phyloP scores from a whole-genome alignment of 1,140 invertebrate genomes.

The Eriosoma lanigerum region DNA sequence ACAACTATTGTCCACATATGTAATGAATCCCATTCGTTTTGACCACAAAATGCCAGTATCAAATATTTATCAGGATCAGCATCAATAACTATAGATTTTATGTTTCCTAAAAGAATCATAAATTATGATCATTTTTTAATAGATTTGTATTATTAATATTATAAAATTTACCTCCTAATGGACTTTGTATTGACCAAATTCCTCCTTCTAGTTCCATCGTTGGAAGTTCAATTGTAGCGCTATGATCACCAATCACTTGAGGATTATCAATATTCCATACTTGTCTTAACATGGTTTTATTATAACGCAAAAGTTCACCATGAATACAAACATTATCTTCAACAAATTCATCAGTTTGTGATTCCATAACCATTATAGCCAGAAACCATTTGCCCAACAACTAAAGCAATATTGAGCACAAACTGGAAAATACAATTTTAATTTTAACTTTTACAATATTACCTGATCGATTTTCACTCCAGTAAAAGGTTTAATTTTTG shows the following conservation, averaged over 20 bases:
- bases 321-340: conserved; percentile 54
- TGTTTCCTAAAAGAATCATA: conserved; percentile 49
- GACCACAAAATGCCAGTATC: conserved; percentile 54
- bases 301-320: conserved; percentile 53
- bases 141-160: not conserved
- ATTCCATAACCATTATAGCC: conserved; percentile 54
- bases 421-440: not conserved
- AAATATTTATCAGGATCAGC: conserved; percentile 52
- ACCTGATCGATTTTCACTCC: conserved; percentile 8
- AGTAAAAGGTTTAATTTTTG: conserved; percentile 30
- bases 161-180: conserved; percentile 53
- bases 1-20: conserved; percentile 55
- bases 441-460: not conserved
- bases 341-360: conserved; percentile 53
- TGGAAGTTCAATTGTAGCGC: conserved; percentile 53
- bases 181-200: conserved; percentile 54
- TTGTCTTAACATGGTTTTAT: conserved; percentile 52
- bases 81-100: conserved; percentile 53
- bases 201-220: conserved; percentile 50
- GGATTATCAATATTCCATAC: conserved; percentile 54
- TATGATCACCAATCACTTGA: conserved; percentile 40
- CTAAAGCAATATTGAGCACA: not conserved
- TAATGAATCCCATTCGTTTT: conserved; percentile 48
- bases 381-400: conserved; percentile 55
- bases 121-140: not conserved